Base-by-base conservation (phyloP, 2,888 invertebrate species). In the Linnaemya tessellans region DNA sequence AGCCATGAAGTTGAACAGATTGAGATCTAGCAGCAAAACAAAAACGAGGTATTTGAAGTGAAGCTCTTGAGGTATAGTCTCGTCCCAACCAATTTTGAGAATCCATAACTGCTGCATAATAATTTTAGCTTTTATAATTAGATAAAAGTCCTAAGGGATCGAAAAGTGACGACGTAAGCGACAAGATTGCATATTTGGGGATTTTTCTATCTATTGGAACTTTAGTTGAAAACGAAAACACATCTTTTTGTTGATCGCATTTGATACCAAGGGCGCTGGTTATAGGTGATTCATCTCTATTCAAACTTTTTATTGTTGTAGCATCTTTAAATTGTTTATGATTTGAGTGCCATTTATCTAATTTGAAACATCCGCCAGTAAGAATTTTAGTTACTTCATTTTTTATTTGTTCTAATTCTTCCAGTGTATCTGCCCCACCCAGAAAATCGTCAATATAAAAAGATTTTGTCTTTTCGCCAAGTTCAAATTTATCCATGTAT, bases 391-490 rank as follows among this genome's bases (percentile, higher is more conserved):
- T 65, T 4, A 79, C 58, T 18, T 70, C 74, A 0, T 56, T 4
- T 22, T 78, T 75, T 7, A 80, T 65, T 49, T 35, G 49, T 15
- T 46, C 38, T 11, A 85, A 22, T 1, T 70, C 62, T n/a, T 64
- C 58, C 3, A 86, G 46, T n/a, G 65, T 58, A 35, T 86, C 62
- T 22, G 87, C 86, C 13, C 86, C 86, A 67, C 84, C 51, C 4
- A 85, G n/a, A 54, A 87, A 54, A 30, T 87, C 87, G 35, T 86
- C 87, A 0, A 84, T 82, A 35, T 87, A 84, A 30, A 67, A 67
- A 1, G 46, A 49, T 10, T 49, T 49, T n/a, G 43, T 35, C 0
- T 51, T 70, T 56, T 80, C 20, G 20, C 84, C 84, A 70, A 86
- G 3, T 64, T 30, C 20, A 35, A 54, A 83, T 68, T 80, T 25